Percentiles rank a stretch among this genome's conserved stretches.
phyloP scores from a whole-genome alignment of 2,113 vertebrate genomes.

The Nerophis lumbriciformis region DNA sequence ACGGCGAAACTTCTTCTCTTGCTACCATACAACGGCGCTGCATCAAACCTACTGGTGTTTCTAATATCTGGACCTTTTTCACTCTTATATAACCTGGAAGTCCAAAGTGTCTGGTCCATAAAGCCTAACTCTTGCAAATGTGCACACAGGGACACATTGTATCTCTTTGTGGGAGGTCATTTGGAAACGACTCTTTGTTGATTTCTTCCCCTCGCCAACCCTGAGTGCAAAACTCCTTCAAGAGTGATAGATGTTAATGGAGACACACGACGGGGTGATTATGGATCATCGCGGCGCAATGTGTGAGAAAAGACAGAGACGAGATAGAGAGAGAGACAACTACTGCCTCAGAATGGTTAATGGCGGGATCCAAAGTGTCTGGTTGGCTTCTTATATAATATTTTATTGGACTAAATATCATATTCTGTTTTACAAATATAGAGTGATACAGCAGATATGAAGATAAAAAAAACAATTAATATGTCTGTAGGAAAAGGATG shows the following conservation, averaged over 20 bases:
- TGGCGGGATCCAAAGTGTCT: slow-evolving; percentile 1
- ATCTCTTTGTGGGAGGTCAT: slow-evolving; percentile 53
- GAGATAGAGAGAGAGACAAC: slow-evolving; percentile 9
- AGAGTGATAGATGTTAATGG: slow-evolving; percentile 64
- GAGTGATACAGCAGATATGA: too few species aligned
- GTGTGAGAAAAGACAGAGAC: slow-evolving; percentile 40
- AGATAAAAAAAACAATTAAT: too few species aligned
- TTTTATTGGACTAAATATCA: neutral
- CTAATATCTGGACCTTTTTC: too few species aligned
- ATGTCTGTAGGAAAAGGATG: too few species aligned
- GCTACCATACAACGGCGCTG: too few species aligned
- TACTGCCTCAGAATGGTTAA: slow-evolving; percentile 33
- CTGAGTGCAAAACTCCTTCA: slow-evolving; percentile 56
- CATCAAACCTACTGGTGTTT: too few species aligned
- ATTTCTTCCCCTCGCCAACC: slow-evolving; percentile 33
- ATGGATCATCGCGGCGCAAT: slow-evolving; percentile 54
- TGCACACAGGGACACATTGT: slow-evolving; percentile 40
- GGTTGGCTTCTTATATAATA: neutral
- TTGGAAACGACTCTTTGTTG: slow-evolving; percentile 40
- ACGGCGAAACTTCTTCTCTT: neutral
- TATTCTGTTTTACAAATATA: too few species aligned
- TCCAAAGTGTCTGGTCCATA: neutral
- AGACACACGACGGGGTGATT: slow-evolving; percentile 58
- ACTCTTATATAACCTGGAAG: neutral
- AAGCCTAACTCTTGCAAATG: slow-evolving; percentile 22